A percentile compares a stretch with the other conserved stretches of the same genome.
These are phyloP conservation scores for Astreopora myriophthalma DNA, from an alignment of 64 coral and sea anemone species.

Conservation along the genomic window DNA sequence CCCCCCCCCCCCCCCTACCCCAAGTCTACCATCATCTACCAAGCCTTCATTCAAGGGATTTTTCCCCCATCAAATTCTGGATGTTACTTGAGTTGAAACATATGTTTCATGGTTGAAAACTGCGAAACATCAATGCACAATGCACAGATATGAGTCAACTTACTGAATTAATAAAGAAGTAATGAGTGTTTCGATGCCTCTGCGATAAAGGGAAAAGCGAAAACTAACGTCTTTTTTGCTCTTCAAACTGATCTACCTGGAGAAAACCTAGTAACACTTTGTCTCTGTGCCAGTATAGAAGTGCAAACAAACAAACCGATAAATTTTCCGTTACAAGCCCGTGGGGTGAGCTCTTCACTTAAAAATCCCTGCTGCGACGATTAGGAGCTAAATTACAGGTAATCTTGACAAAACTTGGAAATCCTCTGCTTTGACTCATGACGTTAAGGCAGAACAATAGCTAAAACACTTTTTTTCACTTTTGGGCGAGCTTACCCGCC, in stretches of 20 bases:
- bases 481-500: neutral
- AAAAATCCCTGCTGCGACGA: neutral
- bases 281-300: neutral
- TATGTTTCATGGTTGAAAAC: too few species aligned
- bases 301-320: neutral
- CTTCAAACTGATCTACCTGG: neutral
- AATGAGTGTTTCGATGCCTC: neutral
- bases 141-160: too few species aligned
- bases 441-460: neutral
- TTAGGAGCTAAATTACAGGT: neutral
- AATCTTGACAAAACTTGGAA: conserved; percentile 19
- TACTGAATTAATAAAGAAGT: too few species aligned
- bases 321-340: neutral
- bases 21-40: too few species aligned
- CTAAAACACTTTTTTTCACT: neutral
- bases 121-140: too few species aligned
- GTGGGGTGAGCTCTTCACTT: neutral
- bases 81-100: too few species aligned
- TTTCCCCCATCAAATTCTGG: too few species aligned
- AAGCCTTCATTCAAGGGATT: too few species aligned
- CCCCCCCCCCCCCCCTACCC: too few species aligned
- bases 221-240: too few species aligned
- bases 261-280: neutral
- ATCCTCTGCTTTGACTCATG: neutral
- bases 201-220: neutral